Base-by-base conservation (phyloP, 2,113 vertebrate species). In the Elaphurus davidianus region DNA sequence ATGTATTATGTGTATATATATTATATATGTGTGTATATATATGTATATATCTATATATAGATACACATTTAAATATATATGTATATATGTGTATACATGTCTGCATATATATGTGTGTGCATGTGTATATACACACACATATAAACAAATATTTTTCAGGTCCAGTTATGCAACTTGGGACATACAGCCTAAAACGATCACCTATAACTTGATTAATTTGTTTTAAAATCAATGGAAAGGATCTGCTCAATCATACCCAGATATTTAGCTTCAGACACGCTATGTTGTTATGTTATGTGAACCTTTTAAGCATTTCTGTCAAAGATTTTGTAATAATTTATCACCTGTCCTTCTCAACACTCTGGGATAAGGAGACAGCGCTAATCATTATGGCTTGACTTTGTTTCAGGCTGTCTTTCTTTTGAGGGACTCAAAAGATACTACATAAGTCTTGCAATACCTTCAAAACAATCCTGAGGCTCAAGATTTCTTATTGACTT, bases 401-500 rank as follows among this genome's bases (percentile, higher is more conserved):
- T 96, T 97, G 33, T 96, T 64, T 91, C 47, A 50, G 47, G 11
- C 15, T 86, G 17, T 90, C 52, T 91, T 90, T 81, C 50, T 95
- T 94, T 87, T 19, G 62, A 96, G 92, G 52, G 28, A 92, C 52
- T 96, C 93, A 54, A 76, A 14, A 94, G 89, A 94, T 64, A 87
- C 21, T 45, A 14, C 47, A 90, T 83, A 64, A 59, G 71, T 85
- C 82, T 92, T 95, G n/a, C 16, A 96, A 95, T 88, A 96, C 79
- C 86, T 96, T 94, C 57, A 85, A 95, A 93, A 94, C 87, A 84
- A 87, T 95, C 83, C 94, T 79, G 45, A 97, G 83, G 11, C 85
- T 59, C 95, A 89, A 94, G 86, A 81, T 91, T 96, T 97, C 92
- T 94, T 78, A 87, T 17, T 93, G 96, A 97, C 91, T 47, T 88